Base-by-base conservation (phyloP, 2,113 vertebrate genomes). In the Trogon melanurus region DNA sequence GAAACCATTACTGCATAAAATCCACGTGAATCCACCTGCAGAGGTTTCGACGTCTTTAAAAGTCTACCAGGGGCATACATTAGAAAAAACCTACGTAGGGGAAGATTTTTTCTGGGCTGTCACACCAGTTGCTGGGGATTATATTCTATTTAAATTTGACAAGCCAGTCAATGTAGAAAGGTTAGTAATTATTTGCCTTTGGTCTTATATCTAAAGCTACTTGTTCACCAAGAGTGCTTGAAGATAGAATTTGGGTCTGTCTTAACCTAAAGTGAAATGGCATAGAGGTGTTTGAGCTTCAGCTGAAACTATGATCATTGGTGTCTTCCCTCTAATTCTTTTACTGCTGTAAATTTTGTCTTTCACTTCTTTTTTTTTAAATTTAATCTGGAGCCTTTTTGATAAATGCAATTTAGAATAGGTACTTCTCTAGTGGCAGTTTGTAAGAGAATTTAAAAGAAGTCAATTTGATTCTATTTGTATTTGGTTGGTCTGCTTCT, bases 51-150 rank as follows among this genome's bases (percentile, higher is more conserved):
- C 99, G 41, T 99, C 99, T 54, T 97, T 99, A 96, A 99, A 99
- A 98, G 99, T 99, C 89, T 99, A 99, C 97, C 99, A 99, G 96
- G 99, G 99, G 44, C 99, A 99, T 93, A 99, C 99, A 0, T 97
- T 99, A 91, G 99, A 99, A 97, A 99, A 99, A 95, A 99, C 99
- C 2, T 99, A 99, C 66, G 98, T 99, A 93, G 99, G 99, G 45
- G 99, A 99, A 95, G 99, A 99, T 88, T 99, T 99, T 97, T 99
- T 99, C 98, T 99, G 99, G 99, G 99, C 99, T 93, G 98, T 99
- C 75, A 99, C 98, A 30, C 99, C 99, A 7, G 96, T 97, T 64
- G 98, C 99, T 78, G 99, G 99, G 91, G 99, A 99, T 98, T 99
- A 99, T 94, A 96, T 99, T 93, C 98, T 99, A 54, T 99, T 99